Evolutionary conservation across 2,797 vertebrate genomes (phyloP), one percentile per base, ranked within the genome.

Genomic region (Limosa lapponica): DNA sequence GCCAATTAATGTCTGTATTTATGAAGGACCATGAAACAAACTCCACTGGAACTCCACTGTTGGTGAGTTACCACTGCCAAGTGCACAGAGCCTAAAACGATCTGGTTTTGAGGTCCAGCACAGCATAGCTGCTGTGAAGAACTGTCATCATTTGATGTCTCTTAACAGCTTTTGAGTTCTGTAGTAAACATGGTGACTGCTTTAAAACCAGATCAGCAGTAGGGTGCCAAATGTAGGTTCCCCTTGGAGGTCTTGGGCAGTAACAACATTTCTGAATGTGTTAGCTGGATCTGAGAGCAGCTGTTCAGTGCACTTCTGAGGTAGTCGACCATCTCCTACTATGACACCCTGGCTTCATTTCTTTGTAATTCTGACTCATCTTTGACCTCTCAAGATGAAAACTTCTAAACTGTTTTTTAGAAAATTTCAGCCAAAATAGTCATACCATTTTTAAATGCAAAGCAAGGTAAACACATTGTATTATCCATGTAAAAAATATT

Each of bases 1-100:
- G 70, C 46, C 89, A 91, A 94, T 84, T 89, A 91, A 80, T 64
- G 77, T 67, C 78, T 95, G 89, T 85, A 11, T 93, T 96, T 96
- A 77, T 32, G 16, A 94, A 95, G 86, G 65, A 66, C 78, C 82
- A 86, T 5, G 69, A 72, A 93, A 91, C 70, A 77, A 94, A 82
- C 44, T 74, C 69, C 32, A 92, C 77, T 89, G 66, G 51, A 92
- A 8, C 59, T 87, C 43, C n/a, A 11, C 78, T 84, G 88, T 39
- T 66, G 39, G 57, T 32, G 51, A 51, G 52, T 44, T 75, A 48
- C 69, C 51, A 1, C 17, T 93, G 89, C 95, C 93, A 94, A 94
- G 49, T 14, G 20, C 72, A 41, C 3, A 11, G 51, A 87, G 46
- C 46, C 46, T 82, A 46, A 58, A 23, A 82, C 75, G 30, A 25